Conservation (phyloP, 2,888 invertebrate species). For the Eledona agricola region DNA sequence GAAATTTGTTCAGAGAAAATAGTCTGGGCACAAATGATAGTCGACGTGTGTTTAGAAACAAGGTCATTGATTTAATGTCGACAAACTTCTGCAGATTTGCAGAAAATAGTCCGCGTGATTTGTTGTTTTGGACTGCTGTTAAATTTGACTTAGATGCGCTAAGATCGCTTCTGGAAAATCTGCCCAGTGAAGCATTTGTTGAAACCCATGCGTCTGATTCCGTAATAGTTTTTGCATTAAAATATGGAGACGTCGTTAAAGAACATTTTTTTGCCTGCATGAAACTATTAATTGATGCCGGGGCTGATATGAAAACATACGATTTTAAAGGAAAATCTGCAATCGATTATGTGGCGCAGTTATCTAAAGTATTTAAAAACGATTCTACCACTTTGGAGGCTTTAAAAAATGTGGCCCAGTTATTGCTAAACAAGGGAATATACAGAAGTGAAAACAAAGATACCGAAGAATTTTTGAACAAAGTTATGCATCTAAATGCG, state of each 20-base stretch:
- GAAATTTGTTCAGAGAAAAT: no score
- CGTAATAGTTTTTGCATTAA: constrained; percentile 17
- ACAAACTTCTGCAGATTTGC: background rate
- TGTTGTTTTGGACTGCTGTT: constrained; percentile 9
- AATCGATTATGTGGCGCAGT: constrained; percentile 11
- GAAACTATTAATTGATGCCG: constrained; percentile 7
- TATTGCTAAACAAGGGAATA: constrained; percentile 7
- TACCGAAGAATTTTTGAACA: constrained; percentile 1
- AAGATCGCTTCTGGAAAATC: background rate
- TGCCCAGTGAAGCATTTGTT: constrained; percentile 5
- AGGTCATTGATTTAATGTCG: background rate
- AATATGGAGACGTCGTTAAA: constrained; percentile 13
- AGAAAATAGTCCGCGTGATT: background rate
- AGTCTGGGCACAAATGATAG: no score
- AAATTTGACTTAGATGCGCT: constrained; percentile 3
- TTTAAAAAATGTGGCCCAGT: constrained; percentile 2
- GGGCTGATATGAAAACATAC: constrained; percentile 16
- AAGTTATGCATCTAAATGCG: constrained; percentile 2
- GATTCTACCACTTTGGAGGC: background rate
- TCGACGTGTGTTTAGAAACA: no score
- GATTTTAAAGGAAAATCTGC: constrained; percentile 7
- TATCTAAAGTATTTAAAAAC: constrained; percentile 13
- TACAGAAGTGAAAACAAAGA: constrained; percentile 1
- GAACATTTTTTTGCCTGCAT: constrained; percentile 11
- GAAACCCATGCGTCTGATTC: no score